Evolutionary conservation across 2,113 vertebrate genomes (phyloP), one percentile per base, ranked within the genome.

Genomic region (Pogona vitticeps): DNA sequence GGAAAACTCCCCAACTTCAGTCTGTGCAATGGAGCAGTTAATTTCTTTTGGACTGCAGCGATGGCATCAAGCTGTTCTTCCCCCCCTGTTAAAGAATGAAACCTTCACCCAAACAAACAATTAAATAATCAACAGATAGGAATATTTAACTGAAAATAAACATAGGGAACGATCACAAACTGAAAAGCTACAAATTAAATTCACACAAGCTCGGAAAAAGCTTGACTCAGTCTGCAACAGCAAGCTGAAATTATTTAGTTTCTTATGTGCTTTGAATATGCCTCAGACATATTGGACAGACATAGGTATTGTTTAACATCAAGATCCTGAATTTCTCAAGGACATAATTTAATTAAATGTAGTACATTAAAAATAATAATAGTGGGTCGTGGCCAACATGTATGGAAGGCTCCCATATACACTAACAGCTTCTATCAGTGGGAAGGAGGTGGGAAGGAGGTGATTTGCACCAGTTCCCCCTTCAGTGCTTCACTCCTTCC

Each of bases 21-120:
- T 95, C 95, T 95, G 96, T 97, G 95, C 96, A 96, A 91, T 91
- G 94, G 95, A 96, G 96, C 96, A 96, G 95, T 94, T 97, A 97
- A 97, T 97, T 96, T 96, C 94, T 96, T 97, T 97, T 97, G 96
- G 96, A 97, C 94, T 96, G 94, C 1, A 93, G 95, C 95, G 95
- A 93, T 96, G 95, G 95, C 93, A 94, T 93, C 93, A 95, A 95
- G 94, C 94, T 92, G 94, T 0, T 87, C 84, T 87, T 40, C 76
- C 65, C 79, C 82, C 82, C 71, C 82, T 10, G 2, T 82, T 85
- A 92, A 95, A 93, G 85, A 92, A 86, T 86, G 46, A 91, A 85
- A 87, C 93, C 95, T 95, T 96, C 93, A 89, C 90, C 93, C 94
- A 94, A 94, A 91, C 89, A 95, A 95, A 94, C 95, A 94, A 93